phyloP scores from a whole-genome alignment of 35 echinoderm and acorn worm genomes.

The Eucidaris tribuloides region DNA sequence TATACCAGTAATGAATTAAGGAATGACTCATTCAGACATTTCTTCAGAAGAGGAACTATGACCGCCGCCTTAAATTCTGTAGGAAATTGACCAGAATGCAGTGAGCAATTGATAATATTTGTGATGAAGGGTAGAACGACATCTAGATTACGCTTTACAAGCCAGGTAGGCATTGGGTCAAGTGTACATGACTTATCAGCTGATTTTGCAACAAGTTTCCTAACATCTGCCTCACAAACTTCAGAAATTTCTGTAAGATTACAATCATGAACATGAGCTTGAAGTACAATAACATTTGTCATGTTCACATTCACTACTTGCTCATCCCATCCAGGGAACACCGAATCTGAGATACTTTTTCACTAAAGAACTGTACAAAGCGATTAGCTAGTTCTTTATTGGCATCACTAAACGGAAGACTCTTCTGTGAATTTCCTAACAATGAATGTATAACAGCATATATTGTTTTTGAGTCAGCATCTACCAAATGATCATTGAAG shows the following conservation, averaged over 20 bases:
- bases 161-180: neutral
- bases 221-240: neutral
- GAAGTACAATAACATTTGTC: neutral
- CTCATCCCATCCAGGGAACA: neutral
- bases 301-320: neutral
- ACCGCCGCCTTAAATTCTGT: neutral
- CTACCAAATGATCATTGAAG: neutral
- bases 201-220: neutral
- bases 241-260: neutral
- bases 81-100: neutral
- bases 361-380: neutral
- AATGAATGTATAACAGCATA: constrained; percentile 9
- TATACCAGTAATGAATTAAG: too few relatives aligned
- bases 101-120: neutral
- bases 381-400: neutral
- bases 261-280: neutral
- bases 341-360: neutral
- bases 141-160: neutral
- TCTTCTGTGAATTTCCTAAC: neutral
- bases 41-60: neutral
- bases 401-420: neutral
- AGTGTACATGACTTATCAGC: neutral
- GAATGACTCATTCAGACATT: too few relatives aligned
- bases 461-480: neutral
- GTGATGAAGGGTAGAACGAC: neutral